Evolutionary conservation across 2,888 invertebrate species (phyloP).

Genomic region (Ashinkailepas kermadecensis): DNA sequence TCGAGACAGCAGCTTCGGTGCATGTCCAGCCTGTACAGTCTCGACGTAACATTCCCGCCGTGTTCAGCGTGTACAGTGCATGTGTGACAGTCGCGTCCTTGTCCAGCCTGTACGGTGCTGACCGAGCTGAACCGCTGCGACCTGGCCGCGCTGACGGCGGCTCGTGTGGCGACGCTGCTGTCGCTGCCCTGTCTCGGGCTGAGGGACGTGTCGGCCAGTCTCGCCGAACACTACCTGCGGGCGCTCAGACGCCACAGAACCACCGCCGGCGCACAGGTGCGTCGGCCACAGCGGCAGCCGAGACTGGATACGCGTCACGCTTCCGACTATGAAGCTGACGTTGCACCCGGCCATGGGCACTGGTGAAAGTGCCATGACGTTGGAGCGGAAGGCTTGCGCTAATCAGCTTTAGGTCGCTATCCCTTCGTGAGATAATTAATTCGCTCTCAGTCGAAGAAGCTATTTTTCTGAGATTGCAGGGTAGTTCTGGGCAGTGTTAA

Average conservation of each 20-base stretch:
- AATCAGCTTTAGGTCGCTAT: too few relatives aligned
- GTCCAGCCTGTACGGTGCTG: background rate
- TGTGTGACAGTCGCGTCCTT: background rate
- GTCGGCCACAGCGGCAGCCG: too few relatives aligned
- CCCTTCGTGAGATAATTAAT: too few relatives aligned
- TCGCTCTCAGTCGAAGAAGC: too few relatives aligned
- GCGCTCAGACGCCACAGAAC: background rate
- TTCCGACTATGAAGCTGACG: too few relatives aligned
- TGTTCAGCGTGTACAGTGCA: background rate
- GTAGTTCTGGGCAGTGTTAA: too few relatives aligned
- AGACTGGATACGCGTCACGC: too few relatives aligned
- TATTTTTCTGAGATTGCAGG: too few relatives aligned
- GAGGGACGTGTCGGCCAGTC: background rate
- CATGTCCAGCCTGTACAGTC: background rate
- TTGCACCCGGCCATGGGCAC: too few relatives aligned
- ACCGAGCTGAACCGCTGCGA: background rate
- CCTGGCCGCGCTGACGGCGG: background rate
- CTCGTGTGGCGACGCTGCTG: conserved; percentile 9
- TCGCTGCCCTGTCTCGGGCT: conserved; percentile 2
- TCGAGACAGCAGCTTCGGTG: too few relatives aligned
- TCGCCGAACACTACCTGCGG: background rate
- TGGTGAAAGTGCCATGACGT: too few relatives aligned
- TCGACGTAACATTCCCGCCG: background rate
- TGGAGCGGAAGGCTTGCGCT: too few relatives aligned
- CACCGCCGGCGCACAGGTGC: background rate